Evolutionary conservation across 2,888 invertebrate species (phyloP), one percentile per base, ranked within the genome.

Genomic region (Lobophora halterata): DNA sequence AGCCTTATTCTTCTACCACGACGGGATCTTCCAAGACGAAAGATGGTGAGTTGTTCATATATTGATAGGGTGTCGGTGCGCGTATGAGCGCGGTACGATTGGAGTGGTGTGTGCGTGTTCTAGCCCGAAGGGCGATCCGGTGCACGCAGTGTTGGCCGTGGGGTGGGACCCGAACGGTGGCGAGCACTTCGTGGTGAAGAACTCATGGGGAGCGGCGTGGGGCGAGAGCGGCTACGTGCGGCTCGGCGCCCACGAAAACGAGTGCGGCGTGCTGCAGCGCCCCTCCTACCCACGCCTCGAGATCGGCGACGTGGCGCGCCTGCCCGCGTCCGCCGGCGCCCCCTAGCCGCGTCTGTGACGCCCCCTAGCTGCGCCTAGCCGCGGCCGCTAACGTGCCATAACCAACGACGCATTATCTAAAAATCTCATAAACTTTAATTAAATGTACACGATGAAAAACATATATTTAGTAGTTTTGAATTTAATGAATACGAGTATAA

Each of bases 101-200:
- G 7, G 8, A 1, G 2, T 9, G 0, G 10, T 17, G 6, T 3
- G 5, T 17, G 11, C 33, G 7, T 30, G 13, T 55, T 54, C 0
- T 66, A 82, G 82, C 46, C 49, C 50, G 2, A 68, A 71, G 52
- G 33, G 40, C 17, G 46, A 49, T 23, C 45, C 59, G 43, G 37
- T 45, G 31, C 83, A 83, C 58, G 83, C 83, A 0, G 74, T 82
- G 55, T 41, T 79, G 49, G 81, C 79, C 5, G 82, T 83, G 41
- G 83, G 83, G 0, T 85, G 80, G 80, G 77, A 71, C 30, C 50
- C 52, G 30, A 50, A 61, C 19, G 66, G 66, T 1, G 70, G 65
- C 1, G 69, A 69, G 47, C 67, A 76, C 69, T 70, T 82, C 63
- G 71, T 74, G 27, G 42, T 82, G 46, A 82, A 85, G 72, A 83